Evolutionary conservation across 2,113 vertebrate genomes (phyloP), one percentile per base, ranked within the genome.

Genomic region (Sterrhoptilus dennistouni): DNA sequence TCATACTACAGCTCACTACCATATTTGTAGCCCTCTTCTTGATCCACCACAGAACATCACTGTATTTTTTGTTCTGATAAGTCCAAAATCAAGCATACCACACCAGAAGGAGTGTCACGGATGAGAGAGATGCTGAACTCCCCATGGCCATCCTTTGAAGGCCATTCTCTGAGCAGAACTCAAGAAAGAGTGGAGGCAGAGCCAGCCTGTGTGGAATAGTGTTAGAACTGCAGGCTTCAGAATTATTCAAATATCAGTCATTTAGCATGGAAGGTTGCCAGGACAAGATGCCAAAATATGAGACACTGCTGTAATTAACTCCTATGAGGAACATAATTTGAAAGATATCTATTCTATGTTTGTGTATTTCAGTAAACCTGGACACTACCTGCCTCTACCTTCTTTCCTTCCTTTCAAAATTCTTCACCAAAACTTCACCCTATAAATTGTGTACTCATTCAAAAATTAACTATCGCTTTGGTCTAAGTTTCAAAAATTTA

Each of bases 301-400:
- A 61, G 25, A 50, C 25, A 18, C 24, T 76, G 28, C 20, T 66
- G 5, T 15, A 52, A 36, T n/a, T 52, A n/a, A 50, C 9, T 70
- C 29, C 21, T 52, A 16, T 0, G 0, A 52, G 36, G 21, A 59
- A 12, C 3, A 70, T 1, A 15, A 65, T 24, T 20, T 42, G 31
- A 57, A 68, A 82, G 7, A 36, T 61, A 52, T 29, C 19, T 40
- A 14, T 45, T 49, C 4, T 29, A 16, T 82, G n/a, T 52, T 53
- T 63, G 23, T 31, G 1, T 6, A 52, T 25, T 71, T 77, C 35
- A 71, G 11, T 85, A 45, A 85, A 89, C 33, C 23, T 50, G 52
- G 22, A 52, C 10, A 33, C 23, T 14, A 4, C 14, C 9, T n/a
- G 47, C 25, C 6, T 85, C 19, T 36, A 27, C 3, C 7, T 76